Base-by-base conservation (phyloP, 2,888 invertebrate species). In the Drosophila kambysellisi region DNA sequence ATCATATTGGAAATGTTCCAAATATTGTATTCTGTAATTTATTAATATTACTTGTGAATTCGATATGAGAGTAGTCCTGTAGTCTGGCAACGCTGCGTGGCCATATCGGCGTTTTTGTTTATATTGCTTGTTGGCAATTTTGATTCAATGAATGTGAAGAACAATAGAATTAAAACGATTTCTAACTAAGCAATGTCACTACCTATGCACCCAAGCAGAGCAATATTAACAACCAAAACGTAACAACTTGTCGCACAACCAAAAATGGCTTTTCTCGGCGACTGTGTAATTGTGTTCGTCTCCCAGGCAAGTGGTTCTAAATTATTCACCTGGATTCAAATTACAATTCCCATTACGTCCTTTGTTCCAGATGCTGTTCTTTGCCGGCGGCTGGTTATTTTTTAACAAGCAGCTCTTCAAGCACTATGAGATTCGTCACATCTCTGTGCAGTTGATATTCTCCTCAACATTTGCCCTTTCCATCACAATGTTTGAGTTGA, bases 401-500 rank as follows among this genome's bases (percentile, higher is more conserved):
- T 99, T 99, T 92, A 97, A 99, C 89, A 99, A 98, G 93, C 97
- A 98, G 93, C 94, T 99, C 53, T 99, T 99, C 92, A 96, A 97
- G 79, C 98, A 99, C 92, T 99, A 99, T 94, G 99, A 99, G 94
- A 98, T 99, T 7, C 97, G 98, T 88, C 98, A 99, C 92, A 95
- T 97, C 71, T 94, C 98, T 70, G 99, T 99, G 3, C 98, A 99
- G 93, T 94, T 99, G 6, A 97, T 99, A 91, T 99, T 99, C 93
- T 99, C 99, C 0, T 95, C 97, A 33, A 99, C 99, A 41, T 98
- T 99, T 92, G 97, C 99, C 0, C 94, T 99, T 20, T 99, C 99
- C 32, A 98, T 99, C 91, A 98, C 99, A 3, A 98, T 99, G 98
- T 99, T 99, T 93, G 99, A 99, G 93, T 94, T 99, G 68, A 99